These are phyloP conservation scores for Pseudorhiza aurosa DNA, from an alignment of 30 jellyfish, hydroid and myxozoan genomes.

Conservation along the genomic window DNA sequence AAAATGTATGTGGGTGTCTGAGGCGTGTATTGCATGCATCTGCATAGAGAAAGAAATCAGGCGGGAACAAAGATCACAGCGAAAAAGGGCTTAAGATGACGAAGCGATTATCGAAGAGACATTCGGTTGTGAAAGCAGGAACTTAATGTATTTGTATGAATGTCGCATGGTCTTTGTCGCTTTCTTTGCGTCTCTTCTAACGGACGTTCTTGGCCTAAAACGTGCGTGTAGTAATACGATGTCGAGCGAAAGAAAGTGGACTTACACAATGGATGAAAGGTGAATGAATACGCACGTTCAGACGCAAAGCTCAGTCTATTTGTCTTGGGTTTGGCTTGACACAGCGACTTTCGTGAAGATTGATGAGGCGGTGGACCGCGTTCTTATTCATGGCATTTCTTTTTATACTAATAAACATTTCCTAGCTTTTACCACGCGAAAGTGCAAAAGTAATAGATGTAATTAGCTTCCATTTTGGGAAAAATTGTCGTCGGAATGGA, in stretches of 20 bases:
- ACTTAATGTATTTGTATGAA: not conserved
- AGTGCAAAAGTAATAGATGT: no score
- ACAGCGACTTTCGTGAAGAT: not conserved
- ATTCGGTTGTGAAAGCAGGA: conserved; percentile 7
- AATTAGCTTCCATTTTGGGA: no score
- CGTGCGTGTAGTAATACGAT: not conserved
- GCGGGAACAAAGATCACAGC: not conserved
- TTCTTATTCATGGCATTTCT: no score
- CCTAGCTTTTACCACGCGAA: no score
- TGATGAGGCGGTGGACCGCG: no score
- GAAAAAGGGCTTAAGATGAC: not conserved
- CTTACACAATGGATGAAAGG: not conserved
- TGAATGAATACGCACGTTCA: not conserved
- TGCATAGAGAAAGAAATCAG: not conserved
- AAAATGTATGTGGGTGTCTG: not conserved
- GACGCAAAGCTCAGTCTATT: not conserved
- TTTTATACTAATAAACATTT: no score
- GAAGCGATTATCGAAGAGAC: not conserved
- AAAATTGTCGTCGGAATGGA: no score
- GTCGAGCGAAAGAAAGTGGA: not conserved
- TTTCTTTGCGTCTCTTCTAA: not conserved
- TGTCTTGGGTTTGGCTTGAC: not conserved
- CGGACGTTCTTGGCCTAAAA: not conserved
- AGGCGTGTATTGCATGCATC: not conserved
- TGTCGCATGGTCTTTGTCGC: conserved; percentile 4